These are phyloP conservation scores for Octodonta nipae DNA, from an alignment of 2,888 invertebrate genomes.

Conservation along the genomic window DNA sequence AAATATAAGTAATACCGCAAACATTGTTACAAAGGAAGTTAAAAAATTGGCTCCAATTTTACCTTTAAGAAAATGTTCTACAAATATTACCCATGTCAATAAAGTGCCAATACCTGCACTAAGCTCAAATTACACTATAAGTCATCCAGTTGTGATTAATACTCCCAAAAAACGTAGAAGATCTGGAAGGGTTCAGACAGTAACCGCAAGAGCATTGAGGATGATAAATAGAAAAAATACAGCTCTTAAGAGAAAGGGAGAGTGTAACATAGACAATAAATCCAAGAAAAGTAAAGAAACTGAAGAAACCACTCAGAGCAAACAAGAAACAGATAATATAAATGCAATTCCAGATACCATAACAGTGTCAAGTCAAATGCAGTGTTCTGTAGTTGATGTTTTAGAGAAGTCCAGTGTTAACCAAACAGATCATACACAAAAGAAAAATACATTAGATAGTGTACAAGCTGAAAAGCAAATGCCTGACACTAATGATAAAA, in stretches of 20 bases:
- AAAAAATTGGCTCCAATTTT: constrained; percentile 8
- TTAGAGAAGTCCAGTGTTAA: no score
- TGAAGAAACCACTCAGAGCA: not conserved
- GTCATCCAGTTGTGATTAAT: not conserved
- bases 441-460: no score
- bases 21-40: constrained; percentile 5
- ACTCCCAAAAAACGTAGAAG: constrained; percentile 6
- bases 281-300: no score
- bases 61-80: constrained; percentile 24
- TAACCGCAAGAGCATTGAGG: not conserved
- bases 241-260: constrained; percentile 2
- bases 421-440: no score
- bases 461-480: no score
- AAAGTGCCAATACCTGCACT: constrained; percentile 35
- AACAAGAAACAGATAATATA: constrained; percentile 1
- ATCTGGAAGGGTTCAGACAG: constrained; percentile 8
- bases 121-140: constrained; percentile 25
- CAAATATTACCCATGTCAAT: constrained; percentile 32
- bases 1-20: constrained; percentile 5
- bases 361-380: no score
- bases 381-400: no score
- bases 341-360: not conserved
- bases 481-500: no score
- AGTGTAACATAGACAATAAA: not conserved
- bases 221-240: constrained; percentile 2